phyloP scores from a whole-genome alignment of 1,140 invertebrate genomes.

The Bradynema listronoti region DNA sequence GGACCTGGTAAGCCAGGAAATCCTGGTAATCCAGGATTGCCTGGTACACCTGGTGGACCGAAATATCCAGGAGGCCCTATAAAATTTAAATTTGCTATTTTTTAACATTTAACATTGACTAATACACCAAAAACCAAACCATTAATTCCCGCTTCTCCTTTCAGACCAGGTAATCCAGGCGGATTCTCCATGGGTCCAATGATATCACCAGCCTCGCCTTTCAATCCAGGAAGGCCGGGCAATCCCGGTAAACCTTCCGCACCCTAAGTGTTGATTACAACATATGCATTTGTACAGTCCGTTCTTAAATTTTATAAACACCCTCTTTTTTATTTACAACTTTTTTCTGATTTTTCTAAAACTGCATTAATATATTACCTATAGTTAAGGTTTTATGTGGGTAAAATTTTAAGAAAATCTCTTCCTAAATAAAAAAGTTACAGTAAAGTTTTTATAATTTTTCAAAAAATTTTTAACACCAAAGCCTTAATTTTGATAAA shows the following conservation, averaged over 20 bases:
- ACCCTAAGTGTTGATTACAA: no score
- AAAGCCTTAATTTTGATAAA: no score
- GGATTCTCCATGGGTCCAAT: slow-evolving; percentile 56
- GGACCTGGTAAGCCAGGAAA: slow-evolving; percentile 27
- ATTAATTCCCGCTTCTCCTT: slow-evolving; percentile 41
- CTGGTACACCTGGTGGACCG: slow-evolving; percentile 40
- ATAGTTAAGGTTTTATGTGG: no score
- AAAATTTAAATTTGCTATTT: slow-evolving; percentile 4
- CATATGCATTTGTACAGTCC: no score
- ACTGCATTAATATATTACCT: no score
- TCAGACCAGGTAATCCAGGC: slow-evolving; percentile 41
- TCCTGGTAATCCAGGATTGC: slow-evolving; percentile 26
- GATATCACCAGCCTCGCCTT: slow-evolving; percentile 55
- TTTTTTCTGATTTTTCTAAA: no score
- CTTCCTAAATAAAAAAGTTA: no score
- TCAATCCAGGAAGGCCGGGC: slow-evolving; percentile 48
- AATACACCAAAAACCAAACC: slow-evolving; percentile 10
- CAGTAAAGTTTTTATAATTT: no score
- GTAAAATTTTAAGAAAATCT: no score
- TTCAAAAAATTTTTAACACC: no score
- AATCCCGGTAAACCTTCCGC: slow-evolving; percentile 49
- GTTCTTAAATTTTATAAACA: no score
- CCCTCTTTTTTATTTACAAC: no score
- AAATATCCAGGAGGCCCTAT: slow-evolving; percentile 37
- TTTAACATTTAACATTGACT: background rate